Conservation (phyloP, 1,140 invertebrate genomes). For the Saxidomus purpurata region DNA sequence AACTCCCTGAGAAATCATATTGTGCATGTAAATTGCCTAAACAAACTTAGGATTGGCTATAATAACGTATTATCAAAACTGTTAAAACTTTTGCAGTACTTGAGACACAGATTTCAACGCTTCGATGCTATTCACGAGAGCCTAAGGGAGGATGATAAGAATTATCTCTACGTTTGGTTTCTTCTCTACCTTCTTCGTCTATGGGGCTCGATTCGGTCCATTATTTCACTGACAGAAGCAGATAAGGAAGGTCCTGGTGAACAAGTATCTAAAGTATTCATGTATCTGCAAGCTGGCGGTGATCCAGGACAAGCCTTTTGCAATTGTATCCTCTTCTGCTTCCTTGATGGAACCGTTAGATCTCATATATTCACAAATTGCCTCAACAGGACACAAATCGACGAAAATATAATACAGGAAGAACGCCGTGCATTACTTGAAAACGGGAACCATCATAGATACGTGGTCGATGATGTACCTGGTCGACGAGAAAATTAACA, state of each 20-base stretch:
- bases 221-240: not conserved
- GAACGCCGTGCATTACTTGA: not conserved
- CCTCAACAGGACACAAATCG: not conserved
- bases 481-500: no score
- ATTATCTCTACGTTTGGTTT: slow-evolving; percentile 43
- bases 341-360: slow-evolving; percentile 20
- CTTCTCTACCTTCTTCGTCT: not conserved
- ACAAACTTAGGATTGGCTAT: no score
- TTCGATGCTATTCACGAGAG: not conserved
- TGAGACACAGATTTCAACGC: not conserved
- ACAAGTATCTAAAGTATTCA: not conserved
- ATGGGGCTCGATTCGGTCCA: not conserved
- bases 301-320: slow-evolving; percentile 33
- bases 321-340: slow-evolving; percentile 23
- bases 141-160: slow-evolving; percentile 7
- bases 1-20: no score
- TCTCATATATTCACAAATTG: not conserved
- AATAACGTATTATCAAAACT: no score
- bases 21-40: no score
- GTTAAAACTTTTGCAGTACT: not conserved
- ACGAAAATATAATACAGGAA: no score
- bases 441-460: not conserved
- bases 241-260: not conserved
- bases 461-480: not conserved
- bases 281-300: slow-evolving; percentile 19